Evolutionary conservation across 2,797 vertebrate species (phyloP), one percentile per base, ranked within the genome.

Genomic region (Centropyge bicolor): DNA sequence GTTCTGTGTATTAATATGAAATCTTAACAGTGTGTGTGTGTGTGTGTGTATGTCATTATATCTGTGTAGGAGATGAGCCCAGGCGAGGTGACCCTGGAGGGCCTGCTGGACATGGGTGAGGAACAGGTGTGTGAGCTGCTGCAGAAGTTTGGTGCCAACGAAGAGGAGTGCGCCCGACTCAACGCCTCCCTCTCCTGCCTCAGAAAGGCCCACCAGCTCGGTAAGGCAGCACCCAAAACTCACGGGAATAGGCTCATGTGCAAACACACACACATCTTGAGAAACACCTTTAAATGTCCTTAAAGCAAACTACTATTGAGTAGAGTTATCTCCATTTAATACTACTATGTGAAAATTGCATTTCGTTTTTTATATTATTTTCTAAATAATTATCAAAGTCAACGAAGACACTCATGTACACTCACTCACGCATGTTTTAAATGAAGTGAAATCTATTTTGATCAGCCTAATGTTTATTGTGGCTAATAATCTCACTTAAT

Each of bases 111-210:
- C 70, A 96, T 98, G 98, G 96, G 93, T 0, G 98, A 99, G 0
- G 96, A 97, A 38, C 96, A 98, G 93, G 98, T 99, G 89, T 97
- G 96, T 40, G 96, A 97, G 82, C 96, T 96, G 0, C 88, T 99
- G 93, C 96, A 97, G 94, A 98, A 97, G 86, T 98, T 97, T 0
- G 98, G 98, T 55, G 98, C 97, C 91, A 99, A 94, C 81, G 95
- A 92, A 0, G 98, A 99, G 61, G 98, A 99, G 88, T 98, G 97
- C 0, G 98, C 97, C 20, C 96, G 98, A 19, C 96, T 99, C 89
- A 99, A 98, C 1, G 98, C 98, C 77, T 99, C 98, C 20, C 97
- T 99, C 22, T 96, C 97, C 93, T 99, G 98, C 93, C 96, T 99
- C 41, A 93, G 96, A 86, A 97, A 93, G 2, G 98, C 97, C 75